Evolutionary conservation across 1,140 invertebrate genomes (phyloP).

Genomic region (Copidosoma floridanum): DNA sequence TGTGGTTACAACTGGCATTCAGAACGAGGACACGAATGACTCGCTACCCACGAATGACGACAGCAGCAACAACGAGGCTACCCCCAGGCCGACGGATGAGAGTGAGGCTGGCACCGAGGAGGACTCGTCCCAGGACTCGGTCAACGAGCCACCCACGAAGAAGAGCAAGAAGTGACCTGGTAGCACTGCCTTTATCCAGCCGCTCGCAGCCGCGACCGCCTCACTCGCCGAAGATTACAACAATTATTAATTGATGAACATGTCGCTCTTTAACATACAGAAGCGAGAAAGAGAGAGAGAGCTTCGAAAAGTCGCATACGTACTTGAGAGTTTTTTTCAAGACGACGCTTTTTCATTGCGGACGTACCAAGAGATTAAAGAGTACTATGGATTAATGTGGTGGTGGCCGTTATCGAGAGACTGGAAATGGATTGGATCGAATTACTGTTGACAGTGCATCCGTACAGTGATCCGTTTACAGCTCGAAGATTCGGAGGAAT

Average conservation of each 20-base stretch:
- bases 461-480: too few relatives aligned
- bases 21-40: constrained; percentile 51
- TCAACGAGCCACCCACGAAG: constrained; percentile 51
- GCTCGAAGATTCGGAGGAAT: too few relatives aligned
- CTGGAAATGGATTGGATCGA: background rate
- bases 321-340: too few relatives aligned
- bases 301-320: too few relatives aligned
- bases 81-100: constrained; percentile 49
- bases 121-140: constrained; percentile 46
- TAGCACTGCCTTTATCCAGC: constrained; percentile 28
- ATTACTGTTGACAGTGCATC: constrained; percentile 8
- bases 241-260: too few relatives aligned
- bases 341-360: too few relatives aligned
- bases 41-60: constrained; percentile 47
- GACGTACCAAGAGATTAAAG: too few relatives aligned
- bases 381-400: background rate
- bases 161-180: constrained; percentile 55
- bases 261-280: too few relatives aligned
- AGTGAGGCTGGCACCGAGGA: constrained; percentile 50
- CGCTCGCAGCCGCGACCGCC: background rate
- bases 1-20: background rate
- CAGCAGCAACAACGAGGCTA: constrained; percentile 49
- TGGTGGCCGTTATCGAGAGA: background rate
- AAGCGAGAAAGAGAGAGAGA: too few relatives aligned
- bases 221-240: too few relatives aligned